Evolutionary conservation across 2,797 vertebrate genomes (phyloP), one percentile per base, ranked within the genome.

Genomic region (Gadopsis marmoratus): DNA sequence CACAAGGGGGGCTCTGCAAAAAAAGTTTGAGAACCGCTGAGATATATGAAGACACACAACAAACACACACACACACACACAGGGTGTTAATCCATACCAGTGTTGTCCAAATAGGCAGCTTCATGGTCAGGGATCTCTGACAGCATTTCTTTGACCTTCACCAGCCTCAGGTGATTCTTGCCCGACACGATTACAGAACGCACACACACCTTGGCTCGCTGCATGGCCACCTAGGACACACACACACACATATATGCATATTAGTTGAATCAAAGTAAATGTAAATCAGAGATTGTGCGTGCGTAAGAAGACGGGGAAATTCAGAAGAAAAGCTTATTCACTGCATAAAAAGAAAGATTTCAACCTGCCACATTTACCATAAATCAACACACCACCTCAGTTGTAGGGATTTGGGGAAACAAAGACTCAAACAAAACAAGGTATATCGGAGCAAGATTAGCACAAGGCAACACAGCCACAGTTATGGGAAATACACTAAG

Each of bases 191-290:
- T 95, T 17, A 95, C 96, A 21, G 97, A 96, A 80, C 98, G 95
- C 83, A 99, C 92, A 85, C 96, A 97, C 88, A 99, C 98, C 61
- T 97, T 96, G 19, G 98, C 97, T 85, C 97, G 95, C 89, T 96
- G 97, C 98, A 99, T 99, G 71, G 97, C 97, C 86, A 98, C 97
- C 98, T 99, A 81, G 4, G 47, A 82, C 21, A 81, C 8, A 83
- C 23, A 86, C 89, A 94, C 75, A 80, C 17, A 1, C 51, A 47
- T 26, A 26, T 26, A 26, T 26, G 26, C 31, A 37, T 17, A 58
- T 10, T 14, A 21, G n/a, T 23, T 33, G 14, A 54, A 21, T 45
- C 21, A 23, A 6, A 35, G 11, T 23, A 23, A 45, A 37, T 29
- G 51, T 23, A 29, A 54, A 55, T 26, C n/a, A 29, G 4, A 17